Evolutionary conservation across 1,140 invertebrate species (phyloP).

Genomic region (Fopius arisanus): DNA sequence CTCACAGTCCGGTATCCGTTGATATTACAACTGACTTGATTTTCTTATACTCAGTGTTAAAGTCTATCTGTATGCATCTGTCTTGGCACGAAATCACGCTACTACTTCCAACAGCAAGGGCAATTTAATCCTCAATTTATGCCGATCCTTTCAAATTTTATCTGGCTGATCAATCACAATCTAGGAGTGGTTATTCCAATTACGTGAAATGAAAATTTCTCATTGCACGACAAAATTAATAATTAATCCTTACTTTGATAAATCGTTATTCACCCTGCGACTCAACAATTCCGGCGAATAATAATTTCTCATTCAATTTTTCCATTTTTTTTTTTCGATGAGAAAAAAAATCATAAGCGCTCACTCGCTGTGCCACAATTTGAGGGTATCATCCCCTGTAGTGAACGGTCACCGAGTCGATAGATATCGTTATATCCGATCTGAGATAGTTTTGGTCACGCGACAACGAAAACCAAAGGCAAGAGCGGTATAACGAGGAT

Average conservation of each 20-base stretch:
- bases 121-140: constrained; percentile 2
- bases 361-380: neutral
- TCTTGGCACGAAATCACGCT: neutral
- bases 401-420: neutral
- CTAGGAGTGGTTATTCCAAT: neutral
- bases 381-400: constrained; percentile 1
- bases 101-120: neutral
- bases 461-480: neutral
- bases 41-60: neutral
- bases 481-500: neutral
- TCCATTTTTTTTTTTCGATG: too few species aligned
- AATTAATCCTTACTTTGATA: too few species aligned
- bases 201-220: too few species aligned
- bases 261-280: too few species aligned
- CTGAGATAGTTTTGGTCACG: constrained; percentile 8
- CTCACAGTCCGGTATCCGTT: neutral
- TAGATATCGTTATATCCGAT: constrained; percentile 13
- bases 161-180: neutral
- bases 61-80: neutral
- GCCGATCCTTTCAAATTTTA: neutral
- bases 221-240: too few species aligned
- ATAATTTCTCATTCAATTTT: too few species aligned
- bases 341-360: neutral
- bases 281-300: too few species aligned
- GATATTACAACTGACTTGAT: neutral